Base-by-base conservation (phyloP, 2,797 vertebrate genomes). In the Notoglanidium macrostoma region DNA sequence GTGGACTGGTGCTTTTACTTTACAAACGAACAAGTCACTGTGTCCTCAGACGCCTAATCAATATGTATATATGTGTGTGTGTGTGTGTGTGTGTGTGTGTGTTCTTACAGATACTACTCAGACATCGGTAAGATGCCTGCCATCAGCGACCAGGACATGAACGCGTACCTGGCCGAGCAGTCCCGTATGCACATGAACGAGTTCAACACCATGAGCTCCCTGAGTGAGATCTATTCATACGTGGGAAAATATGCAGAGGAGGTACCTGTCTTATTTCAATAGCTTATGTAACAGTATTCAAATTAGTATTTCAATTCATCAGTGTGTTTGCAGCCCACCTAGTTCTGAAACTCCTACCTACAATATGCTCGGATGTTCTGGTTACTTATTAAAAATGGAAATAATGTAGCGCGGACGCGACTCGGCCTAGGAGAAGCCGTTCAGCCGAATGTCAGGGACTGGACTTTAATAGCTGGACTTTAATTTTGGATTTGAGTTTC, bases 121-220 rank as follows among this genome's bases (percentile, higher is more conserved):
- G 98, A 99, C 95, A 99, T 99, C 0, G 96, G 89, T 92, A 99
- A 98, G 94, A 99, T 99, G 98, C 97, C 95, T 9, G 97, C 97
- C 2, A 99, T 99, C 95, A 99, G 98, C 3, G 98, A 99, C 96
- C 98, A 99, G 95, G 98, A 99, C 94, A 99, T 99, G 98, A 99
- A 99, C 0, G 98, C 98, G 0, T 99, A 99, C 93, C 95, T 99
- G 94, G 98, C 98, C 0, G 98, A 99, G 93, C 98, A 99, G 94
- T 99, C 98, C 40, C 97, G 98, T 92, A 98, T 99, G 98, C 98
- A 99, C 95, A 97, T 98, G 97, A 98, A 97, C 0, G 98, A 99
- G 95, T 99, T 99, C 95, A 99, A 99, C 95, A 96, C 95, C 32
- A 98, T 99, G 97, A 99, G 98, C 40, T 97, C 98, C 0, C 97